Evolutionary conservation across 2,888 invertebrate species (phyloP), one percentile per base, ranked within the genome.

Genomic region (Minunthozetes semirufus): DNA sequence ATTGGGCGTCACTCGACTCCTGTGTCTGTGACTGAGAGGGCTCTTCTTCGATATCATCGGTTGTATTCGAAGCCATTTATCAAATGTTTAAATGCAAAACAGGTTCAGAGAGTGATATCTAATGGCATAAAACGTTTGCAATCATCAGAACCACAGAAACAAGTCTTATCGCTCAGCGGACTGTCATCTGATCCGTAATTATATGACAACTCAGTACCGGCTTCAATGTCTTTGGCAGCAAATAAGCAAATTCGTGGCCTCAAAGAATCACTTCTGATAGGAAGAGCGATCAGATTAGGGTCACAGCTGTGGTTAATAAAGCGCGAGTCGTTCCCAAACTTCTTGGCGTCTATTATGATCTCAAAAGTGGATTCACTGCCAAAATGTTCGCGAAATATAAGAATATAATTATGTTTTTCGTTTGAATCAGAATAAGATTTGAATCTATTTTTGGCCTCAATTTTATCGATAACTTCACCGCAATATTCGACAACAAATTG

Each of bases 241-340:
- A 66, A 66, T 42, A 66, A 66, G 11, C 66, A 66, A 19, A 66
- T 66, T 38, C 66, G 9, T n/a, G 66, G 66, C 3, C 66, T 17
- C 66, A 66, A 66, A n/a, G 66, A 66, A 66, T 66, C 66, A 42
- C 66, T 66, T 66, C 66, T 66, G 33, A 66, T 38, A 1, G 66
- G 66, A 66, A 66, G 66, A 6, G 66, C 66, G 9, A n/a, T 42
- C 1, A 66, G 66, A 66, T 66, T 66, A 17, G 66, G 66, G 8
- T 66, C 66, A 38, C 66, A 66, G 29, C 38, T 38, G 19, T 66
- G 66, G 66, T 38, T 66, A 38, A 66, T 38, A 38, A 66, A 38
- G 8, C 66, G 33, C n/a, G 38, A 66, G 11, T 66, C 66, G 42
- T 42, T 66, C 15, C 38, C 66, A 19, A 33, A 66, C n/a, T 17